Conservation (phyloP, 2,888 invertebrate species). For the Hesperia comma region DNA sequence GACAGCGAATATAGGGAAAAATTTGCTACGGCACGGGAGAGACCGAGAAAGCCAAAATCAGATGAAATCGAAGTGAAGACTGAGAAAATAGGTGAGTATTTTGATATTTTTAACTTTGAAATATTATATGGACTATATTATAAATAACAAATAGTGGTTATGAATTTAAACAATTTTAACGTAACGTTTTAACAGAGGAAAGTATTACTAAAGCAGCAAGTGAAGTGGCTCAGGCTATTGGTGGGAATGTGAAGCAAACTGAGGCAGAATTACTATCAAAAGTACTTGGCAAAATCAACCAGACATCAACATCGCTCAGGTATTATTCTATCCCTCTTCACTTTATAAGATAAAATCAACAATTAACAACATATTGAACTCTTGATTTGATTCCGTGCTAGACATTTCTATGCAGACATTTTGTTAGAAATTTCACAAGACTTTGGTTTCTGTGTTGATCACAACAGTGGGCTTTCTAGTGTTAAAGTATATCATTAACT, state of each 20-base stretch:
- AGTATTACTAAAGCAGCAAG: constrained; percentile 86
- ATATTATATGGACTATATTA: not conserved
- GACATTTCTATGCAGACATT: too few relatives aligned
- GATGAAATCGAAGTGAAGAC: constrained; percentile 64
- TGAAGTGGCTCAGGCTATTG: constrained; percentile 87
- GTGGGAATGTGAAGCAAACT: constrained; percentile 87
- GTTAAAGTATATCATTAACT: too few relatives aligned
- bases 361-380: too few relatives aligned
- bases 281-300: constrained; percentile 83
- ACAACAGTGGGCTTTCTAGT: too few relatives aligned
- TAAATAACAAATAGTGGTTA: not conserved
- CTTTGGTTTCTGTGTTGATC: too few relatives aligned
- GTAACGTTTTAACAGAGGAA: constrained; percentile 58
- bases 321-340: constrained; percentile 39
- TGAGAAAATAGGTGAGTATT: constrained; percentile 67
- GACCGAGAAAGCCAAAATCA: constrained; percentile 52
- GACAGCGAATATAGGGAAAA: constrained; percentile 67
- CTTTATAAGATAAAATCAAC: too few relatives aligned
- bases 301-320: constrained; percentile 72
- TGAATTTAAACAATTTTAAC: not conserved
- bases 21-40: constrained; percentile 67
- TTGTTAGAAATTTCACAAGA: too few relatives aligned
- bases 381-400: too few relatives aligned
- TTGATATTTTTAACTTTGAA: not conserved
- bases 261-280: constrained; percentile 89